Base-by-base conservation (phyloP, 2,797 vertebrate species). In the Lates japonicus region DNA sequence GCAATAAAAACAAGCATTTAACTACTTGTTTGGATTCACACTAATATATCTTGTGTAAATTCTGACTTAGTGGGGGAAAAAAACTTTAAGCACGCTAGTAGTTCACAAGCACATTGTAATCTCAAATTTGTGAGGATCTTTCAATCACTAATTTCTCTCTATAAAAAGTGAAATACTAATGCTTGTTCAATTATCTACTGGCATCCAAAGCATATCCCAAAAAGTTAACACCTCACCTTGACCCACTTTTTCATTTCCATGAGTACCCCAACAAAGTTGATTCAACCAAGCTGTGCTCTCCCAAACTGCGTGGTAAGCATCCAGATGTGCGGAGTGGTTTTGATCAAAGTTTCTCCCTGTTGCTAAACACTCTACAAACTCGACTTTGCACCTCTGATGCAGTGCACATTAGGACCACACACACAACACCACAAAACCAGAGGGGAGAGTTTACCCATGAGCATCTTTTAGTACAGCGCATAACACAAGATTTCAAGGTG, bases 291-390 rank as follows among this genome's bases (percentile, higher is more conserved):
- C 65, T 70, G 42, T 55, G 63, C 44, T 65, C 37, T 54, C 20
- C 41, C 41, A 69, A 72, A 75, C 73, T 62, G 41, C 49, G 29
- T 2, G 6, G 31, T 57, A 44, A 74, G 74, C 54, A 55, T 59
- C 55, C 37, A 14, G 48, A 78, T 59, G 48, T 68, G 41, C 7
- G 11, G 6, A 33, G 42, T 46, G 33, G 62, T 70, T 76, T 48
- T 25, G 20, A 58, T 86, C 66, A 81, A 74, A 83, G 41, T 25
- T 12, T 16, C 22, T 55, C 52, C 16, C 42, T 70, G 13, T 62
- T 44, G n/a, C 25, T 54, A 39, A 80, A 70, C 22, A 46, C 44
- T n/a, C 59, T 10, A 7, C 35, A 33, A 61, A 69, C 58, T 66
- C 48, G 57, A 44, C 52, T 59, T 61, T 57, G 29, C 51, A 70